These are phyloP conservation scores for Pitta sordida DNA, from an alignment of 2,113 vertebrate genomes.

Conservation along the genomic window DNA sequence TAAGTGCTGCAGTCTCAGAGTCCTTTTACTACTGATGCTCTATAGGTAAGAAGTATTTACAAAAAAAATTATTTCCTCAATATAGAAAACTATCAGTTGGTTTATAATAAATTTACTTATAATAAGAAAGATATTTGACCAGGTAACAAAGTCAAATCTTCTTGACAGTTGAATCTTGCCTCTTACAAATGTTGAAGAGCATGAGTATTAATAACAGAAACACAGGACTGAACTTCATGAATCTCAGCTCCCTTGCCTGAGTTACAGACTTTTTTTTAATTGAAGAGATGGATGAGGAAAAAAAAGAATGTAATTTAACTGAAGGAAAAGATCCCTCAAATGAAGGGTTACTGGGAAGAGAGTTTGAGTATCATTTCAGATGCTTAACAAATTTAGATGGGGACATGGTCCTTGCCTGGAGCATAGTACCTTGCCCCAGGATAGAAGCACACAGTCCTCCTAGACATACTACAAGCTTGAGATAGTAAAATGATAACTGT, in stretches of 20 bases:
- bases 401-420: not conserved
- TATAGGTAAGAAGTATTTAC: conserved; percentile 41
- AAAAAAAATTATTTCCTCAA: not conserved
- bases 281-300: not conserved
- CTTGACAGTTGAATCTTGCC: not conserved
- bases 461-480: not conserved
- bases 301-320: not conserved
- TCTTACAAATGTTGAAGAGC: not conserved
- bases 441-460: not conserved
- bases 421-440: not conserved
- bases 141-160: not conserved
- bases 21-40: conserved; percentile 20
- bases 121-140: not conserved
- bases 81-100: not conserved
- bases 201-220: not conserved
- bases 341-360: not conserved
- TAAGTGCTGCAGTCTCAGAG: not conserved
- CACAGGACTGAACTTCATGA: not conserved
- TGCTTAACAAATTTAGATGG: not conserved
- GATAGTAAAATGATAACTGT: not conserved
- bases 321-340: not conserved
- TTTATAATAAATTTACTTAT: not conserved
- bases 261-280: not conserved
- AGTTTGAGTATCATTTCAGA: not conserved
- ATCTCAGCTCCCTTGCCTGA: not conserved